phyloP scores from a whole-genome alignment of 1,140 invertebrate genomes.

The Drosophila navojoa region DNA sequence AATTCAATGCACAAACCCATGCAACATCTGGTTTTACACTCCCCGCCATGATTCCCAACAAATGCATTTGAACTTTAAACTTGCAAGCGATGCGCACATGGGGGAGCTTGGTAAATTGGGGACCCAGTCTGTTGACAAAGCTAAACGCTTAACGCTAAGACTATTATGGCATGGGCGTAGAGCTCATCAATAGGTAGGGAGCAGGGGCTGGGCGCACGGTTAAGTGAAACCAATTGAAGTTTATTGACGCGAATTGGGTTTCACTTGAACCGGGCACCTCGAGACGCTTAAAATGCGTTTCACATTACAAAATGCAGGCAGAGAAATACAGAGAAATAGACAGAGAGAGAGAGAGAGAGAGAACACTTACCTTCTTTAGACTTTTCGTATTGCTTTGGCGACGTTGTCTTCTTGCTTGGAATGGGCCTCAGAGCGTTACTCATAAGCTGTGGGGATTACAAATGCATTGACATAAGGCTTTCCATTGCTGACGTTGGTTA shows the following conservation, averaged over 20 bases:
- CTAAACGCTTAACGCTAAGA: slow-evolving; percentile 3
- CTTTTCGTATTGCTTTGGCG: slow-evolving; percentile 85
- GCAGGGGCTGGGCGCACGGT: slow-evolving; percentile 31
- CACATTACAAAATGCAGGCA: slow-evolving; percentile 43
- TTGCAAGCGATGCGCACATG: neutral
- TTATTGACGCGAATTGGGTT: slow-evolving; percentile 79
- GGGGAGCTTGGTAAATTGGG: neutral
- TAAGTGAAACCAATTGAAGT: slow-evolving; percentile 83
- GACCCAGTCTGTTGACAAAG: neutral
- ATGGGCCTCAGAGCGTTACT: slow-evolving; percentile 86
- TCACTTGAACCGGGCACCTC: slow-evolving; percentile 67
- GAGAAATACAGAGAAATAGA: too few relatives aligned
- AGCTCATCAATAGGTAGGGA: neutral
- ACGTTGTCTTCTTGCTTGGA: slow-evolving; percentile 87
- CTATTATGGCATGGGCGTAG: neutral
- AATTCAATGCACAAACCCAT: too few relatives aligned
- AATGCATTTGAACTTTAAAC: slow-evolving; percentile 58
- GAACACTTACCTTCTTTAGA: slow-evolving; percentile 79
- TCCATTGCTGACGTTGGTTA: neutral
- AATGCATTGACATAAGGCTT: slow-evolving; percentile 34
- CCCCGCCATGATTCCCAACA: slow-evolving; percentile 50
- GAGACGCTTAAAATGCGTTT: slow-evolving; percentile 50
- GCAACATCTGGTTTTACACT: too few relatives aligned
- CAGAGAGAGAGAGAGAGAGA: neutral
- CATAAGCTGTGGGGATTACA: slow-evolving; percentile 83